phyloP scores from a whole-genome alignment of 2,888 invertebrate species.

The Cephus sareptanus region DNA sequence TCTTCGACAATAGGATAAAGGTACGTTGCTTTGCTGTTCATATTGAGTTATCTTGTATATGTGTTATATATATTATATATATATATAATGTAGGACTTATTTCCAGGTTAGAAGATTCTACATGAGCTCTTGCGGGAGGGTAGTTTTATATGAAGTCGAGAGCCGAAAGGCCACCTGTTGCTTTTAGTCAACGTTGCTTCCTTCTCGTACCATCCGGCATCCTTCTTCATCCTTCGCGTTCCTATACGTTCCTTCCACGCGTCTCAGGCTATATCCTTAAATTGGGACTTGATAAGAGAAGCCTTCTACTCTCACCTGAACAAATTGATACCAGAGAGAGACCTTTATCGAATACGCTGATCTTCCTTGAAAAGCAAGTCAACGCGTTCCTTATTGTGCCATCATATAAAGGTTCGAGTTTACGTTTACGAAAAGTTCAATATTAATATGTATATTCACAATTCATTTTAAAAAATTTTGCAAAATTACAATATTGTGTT shows the following conservation, averaged over 20 bases:
- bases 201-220: too few relatives aligned
- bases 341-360: not conserved
- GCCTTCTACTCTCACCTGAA: slow-evolving; percentile 11
- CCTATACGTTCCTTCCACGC: too few relatives aligned
- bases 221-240: too few relatives aligned
- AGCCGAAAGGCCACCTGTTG: slow-evolving; percentile 50
- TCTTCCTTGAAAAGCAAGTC: too few relatives aligned
- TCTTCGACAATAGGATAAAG: not conserved
- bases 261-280: slow-evolving; percentile 28
- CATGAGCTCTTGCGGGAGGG: slow-evolving; percentile 53
- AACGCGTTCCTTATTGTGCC: not conserved
- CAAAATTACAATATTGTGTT: too few relatives aligned
- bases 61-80: not conserved
- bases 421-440: too few relatives aligned
- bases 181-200: slow-evolving; percentile 19
- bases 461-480: too few relatives aligned
- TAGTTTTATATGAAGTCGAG: slow-evolving; percentile 35
- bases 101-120: slow-evolving; percentile 35
- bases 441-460: too few relatives aligned
- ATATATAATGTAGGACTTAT: not conserved
- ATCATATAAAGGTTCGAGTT: too few relatives aligned
- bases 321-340: not conserved
- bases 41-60: not conserved
- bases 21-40: not conserved
- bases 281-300: slow-evolving; percentile 47